phyloP scores from a whole-genome alignment of 2,888 invertebrate species.

The Pollenia griseotomentosa region DNA sequence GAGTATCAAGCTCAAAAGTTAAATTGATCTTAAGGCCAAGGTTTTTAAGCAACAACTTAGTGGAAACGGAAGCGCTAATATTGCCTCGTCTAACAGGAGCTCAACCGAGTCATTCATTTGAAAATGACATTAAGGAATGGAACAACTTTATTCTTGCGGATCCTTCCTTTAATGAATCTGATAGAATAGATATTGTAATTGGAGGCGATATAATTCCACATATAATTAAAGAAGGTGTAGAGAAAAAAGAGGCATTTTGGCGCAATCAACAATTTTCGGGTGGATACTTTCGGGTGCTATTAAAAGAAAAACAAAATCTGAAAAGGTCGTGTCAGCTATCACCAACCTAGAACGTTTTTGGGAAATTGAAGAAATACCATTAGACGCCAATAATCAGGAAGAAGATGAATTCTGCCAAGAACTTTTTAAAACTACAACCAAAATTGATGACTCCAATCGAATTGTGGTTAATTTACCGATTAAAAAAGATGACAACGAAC shows the following conservation, averaged over 20 bases:
- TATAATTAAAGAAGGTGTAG: background rate
- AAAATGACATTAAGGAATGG: conserved; percentile 1
- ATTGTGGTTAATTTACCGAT: too few species aligned
- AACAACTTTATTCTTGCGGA: background rate
- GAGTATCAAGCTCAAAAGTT: background rate
- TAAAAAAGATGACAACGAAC: too few species aligned
- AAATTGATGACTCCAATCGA: too few species aligned
- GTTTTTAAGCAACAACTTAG: conserved; percentile 47
- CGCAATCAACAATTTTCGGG: too few species aligned
- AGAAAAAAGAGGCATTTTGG: background rate
- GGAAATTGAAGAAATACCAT: too few species aligned
- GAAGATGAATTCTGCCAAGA: too few species aligned
- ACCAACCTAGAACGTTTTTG: too few species aligned
- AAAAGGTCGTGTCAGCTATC: too few species aligned
- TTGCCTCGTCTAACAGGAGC: conserved; percentile 28
- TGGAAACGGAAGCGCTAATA: conserved; percentile 44
- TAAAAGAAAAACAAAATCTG: too few species aligned
- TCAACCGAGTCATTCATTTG: conserved; percentile 35
- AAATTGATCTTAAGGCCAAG: conserved; percentile 48
- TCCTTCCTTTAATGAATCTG: conserved; percentile 14
- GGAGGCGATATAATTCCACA: conserved; percentile 8
- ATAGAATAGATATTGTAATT: conserved; percentile 4
- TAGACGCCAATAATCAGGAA: too few species aligned
- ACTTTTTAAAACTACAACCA: too few species aligned
- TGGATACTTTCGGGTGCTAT: conserved; percentile 45